Evolutionary conservation across 53 echinoderm and acorn worm genomes (phyloP).

Genomic region (Hippasteria phrygiana): DNA sequence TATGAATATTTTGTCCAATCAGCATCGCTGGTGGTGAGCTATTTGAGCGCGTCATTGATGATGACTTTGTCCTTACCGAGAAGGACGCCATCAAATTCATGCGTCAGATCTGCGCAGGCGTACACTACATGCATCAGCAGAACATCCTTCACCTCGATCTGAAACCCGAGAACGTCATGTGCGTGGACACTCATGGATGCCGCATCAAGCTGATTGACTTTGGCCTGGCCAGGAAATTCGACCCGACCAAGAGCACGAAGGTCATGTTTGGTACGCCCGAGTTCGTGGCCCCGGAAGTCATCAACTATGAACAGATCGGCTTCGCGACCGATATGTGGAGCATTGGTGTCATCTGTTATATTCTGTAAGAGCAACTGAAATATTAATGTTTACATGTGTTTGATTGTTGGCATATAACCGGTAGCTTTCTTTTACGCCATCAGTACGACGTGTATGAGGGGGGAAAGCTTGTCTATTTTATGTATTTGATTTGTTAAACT

Average conservation of each 20-base stretch:
- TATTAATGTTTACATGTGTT: not conserved
- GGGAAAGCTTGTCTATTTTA: too few relatives aligned
- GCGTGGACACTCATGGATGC: conserved; percentile 86
- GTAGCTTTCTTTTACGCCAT: not conserved
- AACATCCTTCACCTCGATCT: conserved; percentile 93
- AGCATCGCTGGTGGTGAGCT: conserved; percentile 94
- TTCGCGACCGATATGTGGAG: conserved; percentile 98
- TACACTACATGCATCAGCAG: conserved; percentile 88
- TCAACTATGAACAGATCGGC: conserved; percentile 91
- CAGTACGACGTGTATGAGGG: too few relatives aligned
- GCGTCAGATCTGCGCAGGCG: conserved; percentile 98
- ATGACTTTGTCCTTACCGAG: conserved; percentile 91
- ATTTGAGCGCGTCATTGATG: conserved; percentile 96
- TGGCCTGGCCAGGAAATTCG: conserved; percentile 89
- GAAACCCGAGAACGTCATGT: conserved; percentile 98
- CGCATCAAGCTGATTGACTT: conserved; percentile 97
- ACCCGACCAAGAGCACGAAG: conserved; percentile 80
- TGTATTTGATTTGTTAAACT: too few relatives aligned
- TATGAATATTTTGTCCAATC: conserved; percentile 30
- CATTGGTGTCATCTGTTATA: conserved; percentile 97
- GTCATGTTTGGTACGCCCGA: conserved; percentile 99
- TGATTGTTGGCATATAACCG: not conserved
- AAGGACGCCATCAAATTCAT: conserved; percentile 96
- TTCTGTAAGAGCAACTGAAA: conserved; percentile 76
- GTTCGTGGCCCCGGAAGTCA: conserved; percentile 98